A percentile compares a stretch with the other conserved stretches of the same genome.
Evolutionary conservation across 2,113 vertebrate species (phyloP).

Genomic region (Bubo bubo): DNA sequence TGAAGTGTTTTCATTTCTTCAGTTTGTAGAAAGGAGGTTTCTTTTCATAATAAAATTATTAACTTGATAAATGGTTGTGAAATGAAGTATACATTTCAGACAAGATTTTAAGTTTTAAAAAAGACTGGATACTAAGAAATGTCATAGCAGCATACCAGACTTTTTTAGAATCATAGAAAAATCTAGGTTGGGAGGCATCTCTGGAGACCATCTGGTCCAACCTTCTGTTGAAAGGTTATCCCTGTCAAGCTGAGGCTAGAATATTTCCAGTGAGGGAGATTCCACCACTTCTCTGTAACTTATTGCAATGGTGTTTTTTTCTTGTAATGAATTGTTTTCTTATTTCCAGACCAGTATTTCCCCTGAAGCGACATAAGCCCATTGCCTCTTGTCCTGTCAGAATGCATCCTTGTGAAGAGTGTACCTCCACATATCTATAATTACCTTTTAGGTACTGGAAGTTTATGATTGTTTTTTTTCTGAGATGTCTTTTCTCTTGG

Average conservation of each 20-base stretch:
- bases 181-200: not conserved
- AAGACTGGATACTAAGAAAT: not conserved
- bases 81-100: not conserved
- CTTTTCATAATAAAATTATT: not conserved
- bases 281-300: not conserved
- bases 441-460: not conserved
- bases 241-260: not conserved
- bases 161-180: not conserved
- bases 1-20: not conserved
- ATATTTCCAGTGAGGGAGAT: not conserved
- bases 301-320: not conserved
- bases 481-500: not conserved
- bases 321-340: not conserved
- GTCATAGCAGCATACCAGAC: not conserved
- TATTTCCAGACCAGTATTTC: not conserved
- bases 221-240: conserved; percentile 52
- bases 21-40: not conserved
- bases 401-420: not conserved
- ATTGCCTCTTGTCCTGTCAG: not conserved
- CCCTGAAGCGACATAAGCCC: not conserved
- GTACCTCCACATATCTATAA: not conserved
- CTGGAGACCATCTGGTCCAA: conserved; percentile 39
- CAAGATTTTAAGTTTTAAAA: not conserved
- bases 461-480: not conserved
- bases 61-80: not conserved